Percentiles rank a stretch among this genome's conserved stretches.
phyloP scores from a whole-genome alignment of 2,888 invertebrate genomes.

The Rhimphoctona megacephalus region DNA sequence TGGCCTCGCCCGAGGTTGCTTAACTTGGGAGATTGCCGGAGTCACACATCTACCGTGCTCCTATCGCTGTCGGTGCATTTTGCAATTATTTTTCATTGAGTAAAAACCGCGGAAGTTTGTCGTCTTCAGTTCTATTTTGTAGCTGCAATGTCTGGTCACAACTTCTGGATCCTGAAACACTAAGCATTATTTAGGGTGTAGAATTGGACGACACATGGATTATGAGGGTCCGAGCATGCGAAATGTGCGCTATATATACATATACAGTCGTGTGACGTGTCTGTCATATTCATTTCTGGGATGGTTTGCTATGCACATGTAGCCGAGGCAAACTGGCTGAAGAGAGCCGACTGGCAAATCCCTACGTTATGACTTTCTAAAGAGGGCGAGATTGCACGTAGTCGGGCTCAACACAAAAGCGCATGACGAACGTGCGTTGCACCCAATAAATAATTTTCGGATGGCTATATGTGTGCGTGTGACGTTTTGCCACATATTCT shows the following conservation, averaged over 20 bases:
- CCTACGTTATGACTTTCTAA: conserved; percentile 63
- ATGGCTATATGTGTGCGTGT: not conserved
- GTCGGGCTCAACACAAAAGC: conserved; percentile 15
- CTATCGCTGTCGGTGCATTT: too few relatives aligned
- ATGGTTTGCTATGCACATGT: conserved; percentile 42
- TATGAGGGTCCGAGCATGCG: conserved; percentile 30
- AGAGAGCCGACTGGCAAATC: conserved; percentile 61
- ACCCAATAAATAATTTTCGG: conserved; percentile 54
- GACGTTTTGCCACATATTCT: not conserved
- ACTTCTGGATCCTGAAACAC: not conserved
- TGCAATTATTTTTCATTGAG: too few relatives aligned
- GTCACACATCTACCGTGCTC: too few relatives aligned
- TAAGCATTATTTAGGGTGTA: conserved; percentile 53
- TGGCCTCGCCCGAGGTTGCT: too few relatives aligned
- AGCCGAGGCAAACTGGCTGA: conserved; percentile 41
- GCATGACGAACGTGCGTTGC: conserved; percentile 21
- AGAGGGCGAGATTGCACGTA: conserved; percentile 54
- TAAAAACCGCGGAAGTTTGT: too few relatives aligned
- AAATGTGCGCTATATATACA: conserved; percentile 15
- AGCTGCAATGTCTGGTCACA: not conserved
- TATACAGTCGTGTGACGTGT: conserved; percentile 1
- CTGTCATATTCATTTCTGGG: conserved; percentile 31
- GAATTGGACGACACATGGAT: conserved; percentile 28
- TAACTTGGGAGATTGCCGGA: too few relatives aligned
- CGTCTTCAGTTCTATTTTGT: not conserved